Evolutionary conservation across 2,888 invertebrate species (phyloP).

Genomic region (Drosophila histrio): DNA sequence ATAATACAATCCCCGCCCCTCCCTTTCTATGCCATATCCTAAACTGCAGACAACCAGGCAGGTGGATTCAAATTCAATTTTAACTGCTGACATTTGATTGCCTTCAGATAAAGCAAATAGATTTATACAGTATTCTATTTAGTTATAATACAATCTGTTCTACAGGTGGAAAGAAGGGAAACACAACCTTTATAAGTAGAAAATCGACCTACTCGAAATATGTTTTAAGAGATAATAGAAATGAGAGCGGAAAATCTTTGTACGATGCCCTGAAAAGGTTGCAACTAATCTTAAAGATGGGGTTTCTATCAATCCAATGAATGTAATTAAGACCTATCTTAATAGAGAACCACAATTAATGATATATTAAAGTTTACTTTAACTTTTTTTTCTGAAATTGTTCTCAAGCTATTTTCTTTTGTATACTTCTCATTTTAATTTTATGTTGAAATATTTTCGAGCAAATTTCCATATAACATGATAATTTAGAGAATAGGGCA

Average conservation of each 20-base stretch:
- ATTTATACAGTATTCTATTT: not conserved
- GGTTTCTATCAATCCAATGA: not conserved
- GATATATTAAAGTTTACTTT: not conserved
- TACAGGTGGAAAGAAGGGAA: not conserved
- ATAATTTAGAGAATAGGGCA: constrained; percentile 13
- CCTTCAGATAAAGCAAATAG: not conserved
- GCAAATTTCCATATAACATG: not conserved
- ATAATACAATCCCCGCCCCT: not conserved
- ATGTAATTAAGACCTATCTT: not conserved
- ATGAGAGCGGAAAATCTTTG: not conserved
- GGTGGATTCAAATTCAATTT: constrained; percentile 4
- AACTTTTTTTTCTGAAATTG: no score
- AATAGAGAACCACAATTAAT: not conserved
- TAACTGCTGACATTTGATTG: not conserved
- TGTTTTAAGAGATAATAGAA: no score
- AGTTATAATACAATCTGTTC: not conserved
- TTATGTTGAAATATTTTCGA: not conserved
- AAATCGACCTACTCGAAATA: not conserved
- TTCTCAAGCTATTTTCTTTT: not conserved
- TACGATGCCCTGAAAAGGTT: not conserved
- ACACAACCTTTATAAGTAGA: not conserved
- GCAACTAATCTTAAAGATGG: not conserved
- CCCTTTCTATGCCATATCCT: not conserved
- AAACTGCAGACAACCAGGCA: constrained; percentile 14
- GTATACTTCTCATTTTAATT: not conserved